These are phyloP conservation scores for Falcunculus frontatus DNA, from an alignment of 2,113 vertebrate species.

Conservation along the genomic window DNA sequence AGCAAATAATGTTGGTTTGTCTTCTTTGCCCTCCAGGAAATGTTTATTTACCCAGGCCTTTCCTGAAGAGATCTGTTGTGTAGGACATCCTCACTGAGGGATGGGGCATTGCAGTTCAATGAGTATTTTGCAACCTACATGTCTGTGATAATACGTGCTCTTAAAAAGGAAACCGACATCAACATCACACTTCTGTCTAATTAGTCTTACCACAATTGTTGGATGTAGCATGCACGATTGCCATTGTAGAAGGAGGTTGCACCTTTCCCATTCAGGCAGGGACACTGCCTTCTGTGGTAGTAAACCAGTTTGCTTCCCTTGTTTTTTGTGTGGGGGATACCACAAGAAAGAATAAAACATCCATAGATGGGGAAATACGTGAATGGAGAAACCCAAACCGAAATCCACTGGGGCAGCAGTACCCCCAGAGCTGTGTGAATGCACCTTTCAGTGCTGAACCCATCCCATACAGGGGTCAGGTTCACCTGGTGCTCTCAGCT, in stretches of 20 bases:
- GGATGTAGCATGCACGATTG: background rate
- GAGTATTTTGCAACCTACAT: background rate
- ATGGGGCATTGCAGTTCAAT: background rate
- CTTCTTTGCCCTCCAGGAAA: slow-evolving; percentile 30
- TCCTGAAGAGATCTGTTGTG: background rate
- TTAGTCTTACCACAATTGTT: background rate
- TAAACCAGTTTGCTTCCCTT: background rate
- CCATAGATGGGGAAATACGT: background rate
- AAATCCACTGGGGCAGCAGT: background rate
- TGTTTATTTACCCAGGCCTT: slow-evolving; percentile 34
- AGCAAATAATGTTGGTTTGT: background rate
- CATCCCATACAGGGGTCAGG: accelerated
- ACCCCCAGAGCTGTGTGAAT: background rate
- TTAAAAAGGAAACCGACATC: background rate
- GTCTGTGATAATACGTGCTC: background rate
- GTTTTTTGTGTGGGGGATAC: background rate
- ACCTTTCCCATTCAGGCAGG: background rate
- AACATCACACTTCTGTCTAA: background rate
- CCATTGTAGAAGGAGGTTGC: background rate
- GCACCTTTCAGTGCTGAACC: background rate
- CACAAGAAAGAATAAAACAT: background rate
- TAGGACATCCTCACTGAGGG: background rate
- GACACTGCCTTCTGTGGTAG: background rate
- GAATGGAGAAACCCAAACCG: background rate
- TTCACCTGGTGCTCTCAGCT: background rate